These are phyloP conservation scores for Octopus bimaculoides DNA, from an alignment of 1,140 invertebrate species.

Conservation along the genomic window DNA sequence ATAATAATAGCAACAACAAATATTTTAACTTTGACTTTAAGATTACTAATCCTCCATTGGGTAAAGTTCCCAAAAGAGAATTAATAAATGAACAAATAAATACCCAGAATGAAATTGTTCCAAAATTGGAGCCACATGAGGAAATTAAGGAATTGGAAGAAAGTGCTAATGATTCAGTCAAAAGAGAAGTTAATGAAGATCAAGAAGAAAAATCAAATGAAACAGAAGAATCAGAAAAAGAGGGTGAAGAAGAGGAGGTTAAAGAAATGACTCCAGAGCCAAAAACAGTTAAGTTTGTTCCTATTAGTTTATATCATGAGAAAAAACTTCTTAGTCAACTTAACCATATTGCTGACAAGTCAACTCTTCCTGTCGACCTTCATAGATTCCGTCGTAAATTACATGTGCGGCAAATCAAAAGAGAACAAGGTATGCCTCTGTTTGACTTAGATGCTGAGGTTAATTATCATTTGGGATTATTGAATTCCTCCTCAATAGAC, in stretches of 20 bases:
- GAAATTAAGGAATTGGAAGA: background rate
- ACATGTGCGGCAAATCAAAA: constrained; percentile 64
- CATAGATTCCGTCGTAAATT: constrained; percentile 65
- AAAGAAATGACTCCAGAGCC: background rate
- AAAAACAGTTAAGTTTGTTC: constrained; percentile 35
- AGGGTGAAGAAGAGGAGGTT: background rate
- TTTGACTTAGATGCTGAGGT: constrained; percentile 63
- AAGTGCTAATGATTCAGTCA: background rate
- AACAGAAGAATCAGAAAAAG: background rate
- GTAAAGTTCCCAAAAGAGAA: background rate
- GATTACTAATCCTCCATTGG: background rate
- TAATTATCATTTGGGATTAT: constrained; percentile 23
- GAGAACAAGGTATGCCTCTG: constrained; percentile 61
- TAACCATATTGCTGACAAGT: constrained; percentile 49
- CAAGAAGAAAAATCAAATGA: background rate
- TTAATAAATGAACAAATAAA: background rate
- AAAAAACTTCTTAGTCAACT: constrained; percentile 60
- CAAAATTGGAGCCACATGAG: background rate
- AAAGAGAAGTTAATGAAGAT: background rate
- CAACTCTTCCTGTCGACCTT: constrained; percentile 53
- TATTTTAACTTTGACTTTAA: background rate
- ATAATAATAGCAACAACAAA: background rate
- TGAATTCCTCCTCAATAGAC: constrained; percentile 24
- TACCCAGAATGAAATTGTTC: background rate
- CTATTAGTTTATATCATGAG: constrained; percentile 65